phyloP scores from a whole-genome alignment of 2,797 vertebrate species.

The Siniperca undulata region DNA sequence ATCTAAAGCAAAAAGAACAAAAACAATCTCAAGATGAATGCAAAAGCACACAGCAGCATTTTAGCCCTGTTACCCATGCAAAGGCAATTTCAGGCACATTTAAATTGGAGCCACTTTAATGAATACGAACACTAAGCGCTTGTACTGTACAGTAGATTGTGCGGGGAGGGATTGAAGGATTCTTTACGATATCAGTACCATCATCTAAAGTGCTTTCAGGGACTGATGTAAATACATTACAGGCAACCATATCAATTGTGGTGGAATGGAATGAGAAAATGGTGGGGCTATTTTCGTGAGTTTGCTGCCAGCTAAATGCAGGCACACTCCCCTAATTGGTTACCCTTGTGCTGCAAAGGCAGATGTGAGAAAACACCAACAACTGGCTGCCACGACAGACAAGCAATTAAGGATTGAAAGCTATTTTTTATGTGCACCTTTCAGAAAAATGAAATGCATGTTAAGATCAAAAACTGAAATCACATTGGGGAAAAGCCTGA shows the following conservation, averaged over 20 bases:
- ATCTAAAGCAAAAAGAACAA: neutral
- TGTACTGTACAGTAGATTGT: constrained; percentile 32
- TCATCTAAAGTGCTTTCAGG: constrained; percentile 66
- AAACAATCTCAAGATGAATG: constrained; percentile 4
- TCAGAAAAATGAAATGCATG: constrained; percentile 32
- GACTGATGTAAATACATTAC: constrained; percentile 67
- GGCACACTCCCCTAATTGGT: constrained; percentile 60
- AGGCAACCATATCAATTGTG: constrained; percentile 44
- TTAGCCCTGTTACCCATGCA: constrained; percentile 7
- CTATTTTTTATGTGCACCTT: constrained; percentile 21
- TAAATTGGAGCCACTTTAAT: constrained; percentile 45
- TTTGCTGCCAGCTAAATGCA: constrained; percentile 41
- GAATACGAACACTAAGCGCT: constrained; percentile 46
- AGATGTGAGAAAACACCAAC: constrained; percentile 54
- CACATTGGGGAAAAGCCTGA: neutral
- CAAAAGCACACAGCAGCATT: neutral
- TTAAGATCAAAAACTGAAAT: constrained; percentile 15
- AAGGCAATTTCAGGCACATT: constrained; percentile 28
- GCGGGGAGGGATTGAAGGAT: constrained; percentile 27
- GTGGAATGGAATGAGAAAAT: constrained; percentile 55
- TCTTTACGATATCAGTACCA: constrained; percentile 63
- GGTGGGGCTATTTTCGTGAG: constrained; percentile 42
- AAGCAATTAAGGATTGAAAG: constrained; percentile 55
- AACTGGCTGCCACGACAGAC: constrained; percentile 42
- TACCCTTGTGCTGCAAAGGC: constrained; percentile 35